phyloP scores from a whole-genome alignment of 2,888 invertebrate species.

The Exocentrus adspersus region DNA sequence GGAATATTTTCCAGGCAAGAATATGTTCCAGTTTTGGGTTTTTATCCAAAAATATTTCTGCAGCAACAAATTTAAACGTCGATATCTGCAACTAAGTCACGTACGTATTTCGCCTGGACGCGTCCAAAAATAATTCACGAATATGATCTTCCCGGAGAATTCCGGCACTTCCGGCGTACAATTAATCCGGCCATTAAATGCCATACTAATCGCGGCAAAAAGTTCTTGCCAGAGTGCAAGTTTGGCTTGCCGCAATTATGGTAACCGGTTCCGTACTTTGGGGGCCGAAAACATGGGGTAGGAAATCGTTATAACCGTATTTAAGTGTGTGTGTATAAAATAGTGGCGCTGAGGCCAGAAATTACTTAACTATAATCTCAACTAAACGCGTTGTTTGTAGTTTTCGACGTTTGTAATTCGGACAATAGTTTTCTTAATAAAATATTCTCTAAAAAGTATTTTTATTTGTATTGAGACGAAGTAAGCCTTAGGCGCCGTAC shows the following conservation, averaged over 20 bases:
- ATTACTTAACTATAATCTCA: not conserved
- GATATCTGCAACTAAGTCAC: no score
- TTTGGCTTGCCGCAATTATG: conserved; percentile 24
- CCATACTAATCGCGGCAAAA: conserved; percentile 29
- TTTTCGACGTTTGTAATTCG: not conserved
- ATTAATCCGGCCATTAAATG: conserved; percentile 13
- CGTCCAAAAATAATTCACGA: no score
- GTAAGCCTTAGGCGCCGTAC: conserved; percentile 41
- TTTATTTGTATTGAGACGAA: conserved; percentile 14
- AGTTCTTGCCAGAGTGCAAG: not conserved
- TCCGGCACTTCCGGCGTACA: not conserved
- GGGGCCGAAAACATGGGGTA: conserved; percentile 9
- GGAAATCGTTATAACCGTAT: conserved; percentile 12
- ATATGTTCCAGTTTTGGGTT: no score
- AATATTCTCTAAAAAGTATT: no score
- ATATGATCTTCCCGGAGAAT: no score
- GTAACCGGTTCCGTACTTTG: conserved; percentile 11
- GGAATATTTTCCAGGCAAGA: no score
- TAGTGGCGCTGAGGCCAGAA: not conserved
- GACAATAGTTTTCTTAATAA: no score
- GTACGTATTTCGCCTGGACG: no score
- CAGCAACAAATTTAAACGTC: no score
- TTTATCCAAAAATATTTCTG: no score
- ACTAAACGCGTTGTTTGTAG: not conserved
- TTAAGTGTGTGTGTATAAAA: not conserved